Base-by-base conservation (phyloP, 2,888 invertebrate genomes). In the Pachydiplax longipennis region DNA sequence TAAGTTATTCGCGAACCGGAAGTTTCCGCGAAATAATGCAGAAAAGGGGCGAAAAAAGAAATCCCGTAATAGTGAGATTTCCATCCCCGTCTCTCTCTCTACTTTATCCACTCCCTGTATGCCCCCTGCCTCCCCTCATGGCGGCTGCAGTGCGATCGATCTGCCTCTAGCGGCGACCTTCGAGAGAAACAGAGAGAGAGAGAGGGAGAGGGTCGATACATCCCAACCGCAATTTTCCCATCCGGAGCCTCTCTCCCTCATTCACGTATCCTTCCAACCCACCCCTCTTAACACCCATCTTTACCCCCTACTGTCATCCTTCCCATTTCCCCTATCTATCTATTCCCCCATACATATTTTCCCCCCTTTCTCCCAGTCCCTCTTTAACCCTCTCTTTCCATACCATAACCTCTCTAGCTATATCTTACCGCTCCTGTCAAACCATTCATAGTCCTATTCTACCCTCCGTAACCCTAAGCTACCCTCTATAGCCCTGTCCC, bases 131-230 rank as follows among this genome's bases (percentile, higher is more conserved):
- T 25, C 13, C 44, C 31, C 83, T 31, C 65, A 31, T 31, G 87
- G 87, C 65, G 87, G 87, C 87, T 87, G 87, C 87, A 87, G 61
- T 87, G 65, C 87, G 87, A 87, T 87, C 87, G 87, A 87, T 87
- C 87, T 65, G 87, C 87, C 87, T 87, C 87, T 87, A 87, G 87
- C 87, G 87, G 83, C 83, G 83, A 83, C 83, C 83, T 83, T 83
- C 83, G 58, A 83, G 83, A 35, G 83, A 83, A 58, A 22, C 53
- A 58, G 58, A 31, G 58, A 15, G 58, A 31, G 58, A 15, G 22
- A 25, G 61, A 80, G 80, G 37, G 83, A 83, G 83, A 73, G 87
- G 87, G 87, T 87, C 87, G 87, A 87, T 87, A 87, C 87, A 87
- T 87, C 37, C 58, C 87, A 87, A 87, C 87, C 87, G 87, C 87